Evolutionary conservation across 2,113 vertebrate species (phyloP), one percentile per base, ranked within the genome.

Genomic region (Charina bottae): DNA sequence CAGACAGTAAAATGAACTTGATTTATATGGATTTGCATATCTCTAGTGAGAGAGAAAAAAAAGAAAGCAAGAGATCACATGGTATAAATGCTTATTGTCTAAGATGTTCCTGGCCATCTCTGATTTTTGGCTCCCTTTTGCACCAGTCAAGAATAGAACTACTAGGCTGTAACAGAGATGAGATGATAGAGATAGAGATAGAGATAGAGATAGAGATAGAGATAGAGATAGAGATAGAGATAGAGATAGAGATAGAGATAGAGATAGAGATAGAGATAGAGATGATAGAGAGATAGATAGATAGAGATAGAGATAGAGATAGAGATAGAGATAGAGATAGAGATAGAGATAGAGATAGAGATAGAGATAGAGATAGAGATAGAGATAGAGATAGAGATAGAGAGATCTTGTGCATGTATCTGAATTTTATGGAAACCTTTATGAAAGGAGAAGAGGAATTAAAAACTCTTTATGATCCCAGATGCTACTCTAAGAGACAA

Each of bases 401-500:
- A 62, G 17, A 26, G n/a, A 42, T 86, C 42, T 59, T 54, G 59
- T n/a, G 2, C 23, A 28, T 83, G 19, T 86, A 33, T 58, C 53
- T 92, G 46, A n/a, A 62, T 64, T 64, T 8, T 19, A 23, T 46
- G 53, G 21, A 64, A 56, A 87, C 46, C 62, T 94, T 94, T 53
- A 89, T 37, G 19, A 37, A 92, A 49, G 72, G 85, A 46, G 13
- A 15, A 91, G 90, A 93, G 93, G 56, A 89, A 54, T 84, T 84
- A 49, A 93, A 92, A 62, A 49, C 8, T 68, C 1, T 64, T 95
- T 93, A 68, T 60, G 58, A 93, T 89, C 49, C 15, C 90, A n/a
- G 87, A 68, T 64, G 59, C 92, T 90, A 59, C 23, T 90, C 4
- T 24, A 28, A 58, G 23, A 85, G 88, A 91, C 92, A 58, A 0